Base-by-base conservation (phyloP, 2,797 vertebrate species). In the Thalassophryne amazonica region DNA sequence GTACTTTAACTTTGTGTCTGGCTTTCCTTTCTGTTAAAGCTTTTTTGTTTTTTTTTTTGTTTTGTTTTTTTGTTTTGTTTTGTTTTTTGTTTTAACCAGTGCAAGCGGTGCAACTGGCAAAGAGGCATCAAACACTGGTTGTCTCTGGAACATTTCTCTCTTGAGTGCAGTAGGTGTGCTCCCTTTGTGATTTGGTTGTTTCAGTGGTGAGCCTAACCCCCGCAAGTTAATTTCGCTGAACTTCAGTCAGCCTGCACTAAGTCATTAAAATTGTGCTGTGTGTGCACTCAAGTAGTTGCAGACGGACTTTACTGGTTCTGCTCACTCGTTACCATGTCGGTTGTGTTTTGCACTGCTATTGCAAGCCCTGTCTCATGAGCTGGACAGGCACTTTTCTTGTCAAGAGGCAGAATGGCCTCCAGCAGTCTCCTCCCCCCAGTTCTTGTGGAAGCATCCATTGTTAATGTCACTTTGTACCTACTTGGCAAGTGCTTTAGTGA, bases 291-390 rank as follows among this genome's bases (percentile, higher is more conserved):
- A 31, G 49, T 25, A 54, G 29, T 38, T 52, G 40, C 57, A 68
- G 40, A 46, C 23, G 45, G 46, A 39, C 17, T 17, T 20, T 45
- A 57, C 57, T 60, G 57, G 37, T 57, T 73, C 54, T 68, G 67
- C 59, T 72, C 62, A 59, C 59, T 41, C 18, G n/a, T 15, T 19
- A 36, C 57, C 41, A 33, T 19, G 53, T 16, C 1, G 21, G 63
- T 36, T 65, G 73, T 71, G 55, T 73, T 54, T 67, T 75, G 57
- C 61, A 67, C 61, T 57, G 39, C 52, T 74, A 56, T 86, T 91
- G 91, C 88, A 91, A 91, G 89, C 69, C 89, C 89, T 91, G 91
- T 91, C 85, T 76, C 60, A 57, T 52, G 78, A 81, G 64, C 75
- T 72, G 72, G 88, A 85, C 86, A 84, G 91, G 90, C 89, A 88